Conservation (phyloP, 2,888 invertebrate genomes). For the Rhagophthalmus giganteus region DNA sequence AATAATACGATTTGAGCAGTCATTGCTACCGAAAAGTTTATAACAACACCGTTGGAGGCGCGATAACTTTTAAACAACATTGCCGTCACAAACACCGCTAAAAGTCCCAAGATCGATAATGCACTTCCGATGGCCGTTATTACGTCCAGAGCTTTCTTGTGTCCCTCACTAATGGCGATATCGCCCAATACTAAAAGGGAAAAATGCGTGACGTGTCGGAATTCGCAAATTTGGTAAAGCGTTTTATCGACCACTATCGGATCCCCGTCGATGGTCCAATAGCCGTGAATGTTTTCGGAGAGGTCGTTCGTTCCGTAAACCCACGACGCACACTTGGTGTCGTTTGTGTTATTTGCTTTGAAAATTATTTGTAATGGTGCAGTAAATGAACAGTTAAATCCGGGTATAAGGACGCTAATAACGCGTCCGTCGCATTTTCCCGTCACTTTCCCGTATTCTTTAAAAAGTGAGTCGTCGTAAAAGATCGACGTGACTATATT, state of each 20-base stretch:
- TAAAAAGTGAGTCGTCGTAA: conserved; percentile 31
- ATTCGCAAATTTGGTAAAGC: conserved; percentile 31
- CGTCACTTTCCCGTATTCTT: conserved; percentile 6
- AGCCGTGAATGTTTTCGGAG: conserved; percentile 47
- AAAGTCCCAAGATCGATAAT: conserved; percentile 56
- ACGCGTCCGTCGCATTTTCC: conserved; percentile 54
- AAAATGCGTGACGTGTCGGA: conserved; percentile 15
- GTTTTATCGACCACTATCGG: conserved; percentile 38
- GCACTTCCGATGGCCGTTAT: conserved; percentile 57
- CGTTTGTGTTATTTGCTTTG: conserved; percentile 38
- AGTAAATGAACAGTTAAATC: conserved; percentile 58
- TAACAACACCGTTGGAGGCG: conserved; percentile 62
- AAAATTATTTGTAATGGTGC: conserved; percentile 59
- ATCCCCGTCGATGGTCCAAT: conserved; percentile 18
- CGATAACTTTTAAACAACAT: conserved; percentile 61
- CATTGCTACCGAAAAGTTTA: conserved; percentile 57
- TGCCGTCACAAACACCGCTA: conserved; percentile 57
- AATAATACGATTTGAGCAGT: conserved; percentile 54
- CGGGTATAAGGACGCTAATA: conserved; percentile 62
- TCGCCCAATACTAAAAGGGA: conserved; percentile 28
- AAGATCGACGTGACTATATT: conserved; percentile 27
- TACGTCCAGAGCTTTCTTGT: conserved; percentile 14
- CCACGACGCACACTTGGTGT: conserved; percentile 58
- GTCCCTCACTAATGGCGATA: conserved; percentile 23
- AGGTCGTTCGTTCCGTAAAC: conserved; percentile 54